Percentiles rank a stretch among this genome's conserved stretches.
Evolutionary conservation across 2,113 vertebrate genomes (phyloP).

Genomic region (Xiphorhynchus elegans): DNA sequence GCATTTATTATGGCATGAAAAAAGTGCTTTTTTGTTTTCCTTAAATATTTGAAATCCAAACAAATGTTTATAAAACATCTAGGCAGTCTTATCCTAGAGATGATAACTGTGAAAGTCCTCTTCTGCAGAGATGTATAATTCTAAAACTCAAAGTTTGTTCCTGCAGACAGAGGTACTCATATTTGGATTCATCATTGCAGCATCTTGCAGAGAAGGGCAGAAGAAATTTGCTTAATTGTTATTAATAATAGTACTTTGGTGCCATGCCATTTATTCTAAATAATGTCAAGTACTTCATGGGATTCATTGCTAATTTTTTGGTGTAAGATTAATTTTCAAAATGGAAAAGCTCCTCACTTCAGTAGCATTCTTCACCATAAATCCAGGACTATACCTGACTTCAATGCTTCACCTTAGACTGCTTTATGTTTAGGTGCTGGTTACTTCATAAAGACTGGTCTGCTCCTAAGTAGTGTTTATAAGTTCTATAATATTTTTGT

Average conservation of each 20-base stretch:
- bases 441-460: not conserved
- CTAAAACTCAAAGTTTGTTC: not conserved
- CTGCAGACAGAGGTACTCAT: not conserved
- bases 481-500: not conserved
- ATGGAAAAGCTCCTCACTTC: not conserved
- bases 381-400: not conserved
- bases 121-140: not conserved
- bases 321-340: not conserved
- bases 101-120: not conserved
- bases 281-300: not conserved
- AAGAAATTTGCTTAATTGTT: not conserved
- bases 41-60: not conserved
- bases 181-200: not conserved
- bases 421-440: not conserved
- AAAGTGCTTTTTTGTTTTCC: not conserved
- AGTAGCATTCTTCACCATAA: not conserved
- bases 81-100: not conserved
- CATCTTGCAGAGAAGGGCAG: not conserved
- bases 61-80: not conserved
- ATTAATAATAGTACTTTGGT: not conserved
- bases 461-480: not conserved
- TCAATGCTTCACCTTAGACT: not conserved
- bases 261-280: not conserved
- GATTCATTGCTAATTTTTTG: not conserved
- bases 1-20: not conserved